Evolutionary conservation across 53 echinoderm and acorn worm genomes (phyloP).

Genomic region (Apostichopus leukothele): DNA sequence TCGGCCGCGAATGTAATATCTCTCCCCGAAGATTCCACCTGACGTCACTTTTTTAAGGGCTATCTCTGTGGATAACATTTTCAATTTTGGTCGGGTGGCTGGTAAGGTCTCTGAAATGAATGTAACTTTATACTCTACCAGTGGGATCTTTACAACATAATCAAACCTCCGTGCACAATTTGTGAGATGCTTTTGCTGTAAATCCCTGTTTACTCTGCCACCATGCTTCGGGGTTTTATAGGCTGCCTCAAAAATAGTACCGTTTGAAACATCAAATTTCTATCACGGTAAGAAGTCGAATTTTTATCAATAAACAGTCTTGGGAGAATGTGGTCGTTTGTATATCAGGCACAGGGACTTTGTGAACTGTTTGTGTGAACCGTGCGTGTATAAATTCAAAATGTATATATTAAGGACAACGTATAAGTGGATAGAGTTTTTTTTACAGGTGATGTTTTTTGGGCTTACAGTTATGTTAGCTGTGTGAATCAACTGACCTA

Average conservation of each 20-base stretch:
- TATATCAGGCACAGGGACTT: too few relatives aligned
- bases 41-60: background rate
- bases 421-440: too few relatives aligned
- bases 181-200: slow-evolving; percentile 9
- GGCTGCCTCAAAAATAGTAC: background rate
- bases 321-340: too few relatives aligned
- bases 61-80: background rate
- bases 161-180: slow-evolving; percentile 25
- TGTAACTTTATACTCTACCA: slow-evolving; percentile 25
- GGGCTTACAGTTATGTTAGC: too few relatives aligned
- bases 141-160: slow-evolving; percentile 12
- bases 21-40: background rate
- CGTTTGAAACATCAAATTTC: background rate
- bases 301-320: background rate
- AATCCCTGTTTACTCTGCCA: background rate
- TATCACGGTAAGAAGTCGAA: background rate
- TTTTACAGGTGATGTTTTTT: too few relatives aligned
- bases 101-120: background rate
- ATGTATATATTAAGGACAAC: too few relatives aligned
- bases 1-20: slow-evolving; percentile 17
- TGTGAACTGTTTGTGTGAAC: too few relatives aligned
- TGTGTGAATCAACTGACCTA: too few relatives aligned
- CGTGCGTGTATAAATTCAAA: too few relatives aligned
- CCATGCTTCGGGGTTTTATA: background rate
- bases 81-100: background rate